Evolutionary conservation across 1,140 invertebrate genomes (phyloP).

Genomic region (Diorhabda carinulata): DNA sequence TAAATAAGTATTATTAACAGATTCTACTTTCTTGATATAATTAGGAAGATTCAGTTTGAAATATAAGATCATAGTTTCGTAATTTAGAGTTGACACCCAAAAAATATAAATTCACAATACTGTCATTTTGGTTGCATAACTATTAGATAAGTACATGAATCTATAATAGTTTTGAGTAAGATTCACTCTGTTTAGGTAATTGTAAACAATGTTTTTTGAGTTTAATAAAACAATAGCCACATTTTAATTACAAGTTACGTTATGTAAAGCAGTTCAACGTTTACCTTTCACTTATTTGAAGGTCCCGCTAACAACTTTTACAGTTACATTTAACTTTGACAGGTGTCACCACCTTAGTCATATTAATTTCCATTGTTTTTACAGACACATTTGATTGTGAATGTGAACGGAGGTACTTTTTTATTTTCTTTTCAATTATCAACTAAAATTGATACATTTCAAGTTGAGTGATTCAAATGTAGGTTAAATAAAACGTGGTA

Average conservation of each 20-base stretch:
- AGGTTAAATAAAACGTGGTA: conserved; percentile 25
- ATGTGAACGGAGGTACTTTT: conserved; percentile 24
- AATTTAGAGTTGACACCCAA: too few species aligned
- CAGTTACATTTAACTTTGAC: not conserved
- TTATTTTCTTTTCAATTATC: conserved; percentile 17
- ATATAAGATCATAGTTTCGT: too few species aligned
- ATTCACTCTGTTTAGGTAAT: too few species aligned
- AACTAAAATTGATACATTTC: conserved; percentile 1
- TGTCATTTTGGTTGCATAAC: not conserved
- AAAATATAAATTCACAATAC: not conserved
- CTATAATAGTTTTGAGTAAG: too few species aligned
- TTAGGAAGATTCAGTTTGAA: too few species aligned
- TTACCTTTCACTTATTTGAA: not conserved
- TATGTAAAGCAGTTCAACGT: not conserved
- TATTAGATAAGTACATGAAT: not conserved
- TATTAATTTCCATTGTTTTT: conserved; percentile 41
- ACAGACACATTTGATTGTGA: conserved; percentile 30
- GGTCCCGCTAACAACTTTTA: conserved; percentile 7
- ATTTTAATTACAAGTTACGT: not conserved
- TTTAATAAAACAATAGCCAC: too few species aligned
- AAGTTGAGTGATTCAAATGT: conserved; percentile 7
- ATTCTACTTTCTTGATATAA: too few species aligned
- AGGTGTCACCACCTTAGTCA: conserved; percentile 25
- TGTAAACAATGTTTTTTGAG: too few species aligned
- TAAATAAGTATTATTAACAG: too few species aligned